A percentile compares a stretch with the other conserved stretches of the same genome.
These are phyloP conservation scores for Fistularia tabacaria DNA, from an alignment of 2,797 vertebrate genomes.

Conservation along the genomic window DNA sequence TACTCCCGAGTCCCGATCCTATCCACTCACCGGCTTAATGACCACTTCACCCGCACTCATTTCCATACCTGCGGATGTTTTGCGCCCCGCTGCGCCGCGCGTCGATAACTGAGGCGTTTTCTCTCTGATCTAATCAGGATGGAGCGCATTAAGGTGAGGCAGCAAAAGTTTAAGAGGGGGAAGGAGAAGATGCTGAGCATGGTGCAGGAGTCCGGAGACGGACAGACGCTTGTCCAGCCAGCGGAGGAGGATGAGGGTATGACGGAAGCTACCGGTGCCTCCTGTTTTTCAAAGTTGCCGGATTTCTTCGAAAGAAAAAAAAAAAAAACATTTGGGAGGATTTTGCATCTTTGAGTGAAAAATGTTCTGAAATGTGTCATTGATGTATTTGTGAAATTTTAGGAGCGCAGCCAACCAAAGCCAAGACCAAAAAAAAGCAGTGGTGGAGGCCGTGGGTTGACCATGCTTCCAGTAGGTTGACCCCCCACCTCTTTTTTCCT, in stretches of 20 bases:
- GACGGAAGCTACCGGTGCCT: slow-evolving; percentile 21
- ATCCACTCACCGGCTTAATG: slow-evolving; percentile 49
- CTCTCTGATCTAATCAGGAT: slow-evolving; percentile 83
- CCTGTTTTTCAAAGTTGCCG: background rate
- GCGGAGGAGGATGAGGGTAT: slow-evolving; percentile 83
- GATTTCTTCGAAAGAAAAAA: too few relatives aligned
- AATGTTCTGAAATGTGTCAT: slow-evolving; percentile 71
- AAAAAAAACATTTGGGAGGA: too few relatives aligned
- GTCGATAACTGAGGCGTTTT: slow-evolving; percentile 46
- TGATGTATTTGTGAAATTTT: slow-evolving; percentile 97
- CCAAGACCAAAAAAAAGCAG: slow-evolving; percentile 99
- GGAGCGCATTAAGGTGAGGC: slow-evolving; percentile 97
- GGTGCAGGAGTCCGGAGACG: slow-evolving; percentile 86
- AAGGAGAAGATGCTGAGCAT: slow-evolving; percentile 96
- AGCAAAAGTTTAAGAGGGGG: slow-evolving; percentile 98
- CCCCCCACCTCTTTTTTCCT: slow-evolving; percentile 68
- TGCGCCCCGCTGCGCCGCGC: slow-evolving; percentile 39
- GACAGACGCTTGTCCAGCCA: slow-evolving; percentile 74
- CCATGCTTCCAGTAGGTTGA: slow-evolving; percentile 99
- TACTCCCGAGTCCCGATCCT: slow-evolving; percentile 34
- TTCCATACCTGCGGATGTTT: slow-evolving; percentile 44
- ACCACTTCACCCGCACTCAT: slow-evolving; percentile 50
- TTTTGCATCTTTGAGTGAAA: slow-evolving; percentile 5
- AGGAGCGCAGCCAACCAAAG: slow-evolving; percentile 99
- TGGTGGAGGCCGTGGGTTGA: slow-evolving; percentile 99